Percentiles rank a stretch among this genome's conserved stretches.
Evolutionary conservation across 2,797 vertebrate species (phyloP).

Genomic region (Nothura maculosa): DNA sequence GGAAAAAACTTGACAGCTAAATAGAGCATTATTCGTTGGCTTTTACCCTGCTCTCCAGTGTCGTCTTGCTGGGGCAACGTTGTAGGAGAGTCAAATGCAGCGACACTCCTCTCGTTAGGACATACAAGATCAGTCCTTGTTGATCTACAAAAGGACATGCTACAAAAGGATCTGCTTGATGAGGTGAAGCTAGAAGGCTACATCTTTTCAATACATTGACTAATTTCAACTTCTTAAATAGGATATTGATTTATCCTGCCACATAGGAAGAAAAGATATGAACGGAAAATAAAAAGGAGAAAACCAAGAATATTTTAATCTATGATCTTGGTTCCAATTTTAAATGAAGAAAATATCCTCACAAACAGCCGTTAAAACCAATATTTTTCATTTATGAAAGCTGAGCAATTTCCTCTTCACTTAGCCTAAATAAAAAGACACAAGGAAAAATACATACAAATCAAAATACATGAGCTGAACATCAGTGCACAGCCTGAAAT

Average conservation of each 20-base stretch:
- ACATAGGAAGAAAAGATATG: conserved; percentile 25
- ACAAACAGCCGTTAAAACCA: conserved; percentile 1
- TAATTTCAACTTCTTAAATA: conserved; percentile 51
- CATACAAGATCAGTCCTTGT: neutral
- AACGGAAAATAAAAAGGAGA: conserved; percentile 4
- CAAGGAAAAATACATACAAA: neutral
- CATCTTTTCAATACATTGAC: conserved; percentile 42
- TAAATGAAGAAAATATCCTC: conserved; percentile 44
- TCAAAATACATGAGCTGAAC: neutral
- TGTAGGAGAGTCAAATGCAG: neutral
- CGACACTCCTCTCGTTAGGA: neutral
- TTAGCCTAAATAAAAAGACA: conserved; percentile 16
- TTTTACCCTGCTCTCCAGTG: neutral
- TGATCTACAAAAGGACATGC: neutral
- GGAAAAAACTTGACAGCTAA: neutral
- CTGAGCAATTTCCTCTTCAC: conserved; percentile 42
- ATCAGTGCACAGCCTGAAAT: neutral
- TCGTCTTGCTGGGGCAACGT: neutral
- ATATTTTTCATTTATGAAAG: conserved; percentile 19
- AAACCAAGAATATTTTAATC: conserved; percentile 42
- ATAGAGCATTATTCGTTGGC: neutral
- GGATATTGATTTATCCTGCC: conserved; percentile 46
- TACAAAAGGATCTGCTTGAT: neutral
- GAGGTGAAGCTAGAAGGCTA: neutral
- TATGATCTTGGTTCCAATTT: conserved; percentile 4